Evolutionary conservation across 2,888 invertebrate genomes (phyloP).

Genomic region (Litoditis marina): DNA sequence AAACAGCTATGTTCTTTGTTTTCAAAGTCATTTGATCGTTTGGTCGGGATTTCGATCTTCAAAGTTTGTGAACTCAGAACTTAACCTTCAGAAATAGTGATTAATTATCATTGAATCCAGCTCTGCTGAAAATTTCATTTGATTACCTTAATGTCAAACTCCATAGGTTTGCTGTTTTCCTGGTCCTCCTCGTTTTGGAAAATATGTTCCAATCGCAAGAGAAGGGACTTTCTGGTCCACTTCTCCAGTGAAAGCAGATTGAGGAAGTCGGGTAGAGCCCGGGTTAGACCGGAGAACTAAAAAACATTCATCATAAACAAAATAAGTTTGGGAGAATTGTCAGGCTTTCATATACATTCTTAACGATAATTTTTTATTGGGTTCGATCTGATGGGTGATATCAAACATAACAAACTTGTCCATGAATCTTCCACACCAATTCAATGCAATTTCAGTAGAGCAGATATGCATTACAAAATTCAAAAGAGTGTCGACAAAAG

Average conservation of each 20-base stretch:
- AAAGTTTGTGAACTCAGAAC: too few species aligned
- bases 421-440: too few species aligned
- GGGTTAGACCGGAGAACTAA: constrained; percentile 36
- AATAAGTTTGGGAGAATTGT: neutral
- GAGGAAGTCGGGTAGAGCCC: constrained; percentile 53
- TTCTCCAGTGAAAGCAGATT: constrained; percentile 64
- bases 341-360: neutral
- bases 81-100: too few species aligned
- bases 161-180: constrained; percentile 37
- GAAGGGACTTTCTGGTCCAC: constrained; percentile 54
- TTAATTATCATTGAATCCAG: too few species aligned
- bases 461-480: too few species aligned
- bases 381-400: neutral
- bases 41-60: neutral
- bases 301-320: constrained; percentile 1
- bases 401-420: too few species aligned
- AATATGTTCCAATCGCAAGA: constrained; percentile 64
- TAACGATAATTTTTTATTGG: neutral
- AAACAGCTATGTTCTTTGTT: too few species aligned
- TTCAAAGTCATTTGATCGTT: too few species aligned
- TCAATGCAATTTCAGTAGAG: too few species aligned
- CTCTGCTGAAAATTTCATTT: neutral
- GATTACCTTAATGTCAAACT: constrained; percentile 61
- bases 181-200: constrained; percentile 60
- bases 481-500: too few species aligned